Conservation (phyloP, 2,113 vertebrate species). For the Rhinopithecus roxellana region DNA sequence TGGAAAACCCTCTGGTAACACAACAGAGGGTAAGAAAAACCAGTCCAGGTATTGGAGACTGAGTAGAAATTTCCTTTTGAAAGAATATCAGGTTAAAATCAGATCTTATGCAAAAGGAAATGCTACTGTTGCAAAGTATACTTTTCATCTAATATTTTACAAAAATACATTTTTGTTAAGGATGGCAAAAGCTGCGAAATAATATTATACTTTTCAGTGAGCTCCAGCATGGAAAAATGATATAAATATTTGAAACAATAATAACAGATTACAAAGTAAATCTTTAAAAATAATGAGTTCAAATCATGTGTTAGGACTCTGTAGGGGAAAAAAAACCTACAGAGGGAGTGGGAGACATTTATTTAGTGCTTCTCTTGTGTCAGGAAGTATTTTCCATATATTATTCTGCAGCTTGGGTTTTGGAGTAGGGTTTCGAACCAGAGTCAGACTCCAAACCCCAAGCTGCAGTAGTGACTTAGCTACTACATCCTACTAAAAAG, state of each 20-base stretch:
- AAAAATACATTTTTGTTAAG: neutral
- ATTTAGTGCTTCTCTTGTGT: neutral
- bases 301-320: neutral
- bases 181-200: neutral
- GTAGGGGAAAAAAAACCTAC: neutral
- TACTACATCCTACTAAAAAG: neutral
- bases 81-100: neutral
- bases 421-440: too few relatives aligned
- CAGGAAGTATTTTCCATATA: neutral
- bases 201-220: neutral
- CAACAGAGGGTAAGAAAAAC: neutral
- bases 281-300: neutral
- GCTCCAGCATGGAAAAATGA: slow-evolving; percentile 3
- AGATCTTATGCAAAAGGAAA: neutral
- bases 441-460: neutral
- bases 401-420: neutral
- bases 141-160: neutral
- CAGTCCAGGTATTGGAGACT: neutral
- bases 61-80: neutral
- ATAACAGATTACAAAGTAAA: neutral
- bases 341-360: neutral
- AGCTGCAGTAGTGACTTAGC: neutral
- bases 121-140: neutral
- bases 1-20: neutral
- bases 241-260: neutral